Base-by-base conservation (phyloP, 2,888 invertebrate species). In the Biston betularia region DNA sequence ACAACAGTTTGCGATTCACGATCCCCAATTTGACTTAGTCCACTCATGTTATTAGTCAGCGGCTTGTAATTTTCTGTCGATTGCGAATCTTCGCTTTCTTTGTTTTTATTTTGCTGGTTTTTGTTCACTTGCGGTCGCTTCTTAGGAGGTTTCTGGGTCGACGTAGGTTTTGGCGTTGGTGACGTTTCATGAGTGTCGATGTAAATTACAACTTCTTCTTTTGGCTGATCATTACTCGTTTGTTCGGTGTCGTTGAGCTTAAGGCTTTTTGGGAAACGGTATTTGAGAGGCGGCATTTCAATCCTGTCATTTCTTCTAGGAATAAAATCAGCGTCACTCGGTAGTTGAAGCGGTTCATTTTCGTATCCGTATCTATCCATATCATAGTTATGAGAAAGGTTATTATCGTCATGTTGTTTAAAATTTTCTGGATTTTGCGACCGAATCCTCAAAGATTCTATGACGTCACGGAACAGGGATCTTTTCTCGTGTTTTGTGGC, bases 1-100 rank as follows among this genome's bases (percentile, higher is more conserved):
- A 93, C 81, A 0, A 93, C 90, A 46, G 90, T 92, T 80, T 94
- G 93, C 0, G 90, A 86, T 76, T 93, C 92, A 44, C 93, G 84
- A 69, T 93, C 86, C 0, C 94, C 94, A 10, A 94, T 92, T 70
- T 94, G 94, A 70, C 93, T 94, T 71, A 90, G 89, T 10, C 93
- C 93, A 48, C 84, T 81, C 89, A 94, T 89, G 38, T 80, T 85
- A 60, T 93, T 92, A 35, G 82, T 84, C 44, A 88, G 71, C 0
- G 89, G 89, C n/a, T 76, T 72, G 50, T 73, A 68, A 57, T 81
- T 77, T 68, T 74, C 74, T 24, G 72, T 72, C 9, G 71, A 56
- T 38, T 40, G 57, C 34, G 79, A 78, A 61, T 74, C 65, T 68
- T 78, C 78, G 44, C 75, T 78, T 63, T 82, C 81, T 58, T 77